phyloP scores from a whole-genome alignment of 2,113 vertebrate genomes.

The Fulica atra region DNA sequence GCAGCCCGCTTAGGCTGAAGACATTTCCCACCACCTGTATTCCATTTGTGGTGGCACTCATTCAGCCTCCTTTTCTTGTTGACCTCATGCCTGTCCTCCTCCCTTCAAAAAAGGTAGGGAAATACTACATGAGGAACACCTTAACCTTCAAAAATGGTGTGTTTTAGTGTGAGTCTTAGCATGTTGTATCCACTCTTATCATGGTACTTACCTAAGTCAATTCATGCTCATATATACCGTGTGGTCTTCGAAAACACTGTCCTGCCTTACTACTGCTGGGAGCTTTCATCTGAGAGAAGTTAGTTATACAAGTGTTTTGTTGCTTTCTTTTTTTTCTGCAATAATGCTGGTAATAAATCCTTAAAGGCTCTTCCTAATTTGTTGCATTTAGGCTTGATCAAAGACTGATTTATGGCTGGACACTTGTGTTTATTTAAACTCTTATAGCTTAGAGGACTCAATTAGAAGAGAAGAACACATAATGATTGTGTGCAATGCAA shows the following conservation, averaged over 20 bases:
- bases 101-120: neutral
- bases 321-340: neutral
- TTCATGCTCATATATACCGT: neutral
- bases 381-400: conserved; percentile 40
- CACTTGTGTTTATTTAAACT: conserved; percentile 45
- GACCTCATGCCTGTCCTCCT: neutral
- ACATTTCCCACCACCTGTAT: neutral
- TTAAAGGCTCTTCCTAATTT: conserved; percentile 24
- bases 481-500: neutral
- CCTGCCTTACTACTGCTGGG: neutral
- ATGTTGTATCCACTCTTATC: neutral
- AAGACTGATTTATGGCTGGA: conserved; percentile 42
- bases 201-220: neutral
- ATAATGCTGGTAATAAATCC: conserved; percentile 24
- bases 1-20: neutral
- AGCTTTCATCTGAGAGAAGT: neutral
- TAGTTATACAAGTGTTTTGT: neutral
- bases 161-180: neutral
- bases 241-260: neutral
- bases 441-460: conserved; percentile 9
- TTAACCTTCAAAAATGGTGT: neutral
- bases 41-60: neutral
- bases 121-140: neutral
- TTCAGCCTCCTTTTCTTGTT: neutral
- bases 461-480: neutral